phyloP scores from a whole-genome alignment of 2,888 invertebrate genomes.

The Phyllotreta cruciferae region DNA sequence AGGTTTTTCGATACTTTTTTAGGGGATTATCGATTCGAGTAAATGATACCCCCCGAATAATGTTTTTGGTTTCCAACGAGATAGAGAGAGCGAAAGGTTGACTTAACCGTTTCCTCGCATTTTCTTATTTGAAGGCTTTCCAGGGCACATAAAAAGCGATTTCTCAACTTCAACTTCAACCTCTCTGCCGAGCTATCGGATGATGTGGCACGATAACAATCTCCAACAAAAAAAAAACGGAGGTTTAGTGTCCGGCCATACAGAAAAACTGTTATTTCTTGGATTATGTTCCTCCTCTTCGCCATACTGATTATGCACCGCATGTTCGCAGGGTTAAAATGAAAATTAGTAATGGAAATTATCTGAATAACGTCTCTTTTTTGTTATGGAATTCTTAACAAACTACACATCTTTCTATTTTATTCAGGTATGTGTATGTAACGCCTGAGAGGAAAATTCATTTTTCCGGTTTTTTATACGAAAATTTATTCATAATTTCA shows the following conservation, averaged over 20 bases:
- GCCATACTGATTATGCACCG: not conserved
- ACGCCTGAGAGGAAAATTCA: too few species aligned
- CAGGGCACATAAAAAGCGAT: constrained; percentile 14
- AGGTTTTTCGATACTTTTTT: not conserved
- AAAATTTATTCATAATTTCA: too few species aligned
- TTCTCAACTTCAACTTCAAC: constrained; percentile 9
- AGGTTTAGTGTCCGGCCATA: constrained; percentile 6
- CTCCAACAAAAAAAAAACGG: constrained; percentile 5
- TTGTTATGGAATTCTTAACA: too few species aligned
- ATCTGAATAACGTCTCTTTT: not conserved
- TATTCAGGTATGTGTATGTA: too few species aligned
- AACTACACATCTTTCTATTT: too few species aligned
- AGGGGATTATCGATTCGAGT: not conserved
- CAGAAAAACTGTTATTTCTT: constrained; percentile 9
- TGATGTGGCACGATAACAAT: constrained; percentile 14
- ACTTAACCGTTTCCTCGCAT: not conserved
- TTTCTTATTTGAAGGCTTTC: constrained; percentile 12
- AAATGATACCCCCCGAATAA: not conserved
- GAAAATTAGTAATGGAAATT: constrained; percentile 1
- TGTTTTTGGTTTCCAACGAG: not conserved
- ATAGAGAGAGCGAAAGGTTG: constrained; percentile 3
- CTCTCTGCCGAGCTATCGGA: not conserved
- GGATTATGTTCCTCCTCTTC: constrained; percentile 4
- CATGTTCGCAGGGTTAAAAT: not conserved
- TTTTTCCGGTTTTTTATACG: too few species aligned